Conservation (phyloP, 1,140 invertebrate genomes). For the Thaumetopoea pityocampa region DNA sequence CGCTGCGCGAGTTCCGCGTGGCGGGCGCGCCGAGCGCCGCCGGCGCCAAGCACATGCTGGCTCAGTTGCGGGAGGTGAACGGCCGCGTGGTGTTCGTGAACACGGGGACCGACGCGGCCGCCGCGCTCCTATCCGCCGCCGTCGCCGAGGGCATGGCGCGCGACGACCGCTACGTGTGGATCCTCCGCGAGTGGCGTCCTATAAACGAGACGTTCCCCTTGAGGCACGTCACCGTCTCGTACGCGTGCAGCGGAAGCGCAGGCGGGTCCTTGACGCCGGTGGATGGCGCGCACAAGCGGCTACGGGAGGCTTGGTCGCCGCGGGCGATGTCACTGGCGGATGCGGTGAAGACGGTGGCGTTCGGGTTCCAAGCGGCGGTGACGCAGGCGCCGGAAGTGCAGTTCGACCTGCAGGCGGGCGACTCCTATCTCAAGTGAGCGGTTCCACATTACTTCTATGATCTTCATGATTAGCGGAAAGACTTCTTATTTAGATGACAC, state of each 20-base stretch:
- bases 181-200: conserved; percentile 8
- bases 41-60: conserved; percentile 15
- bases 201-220: not conserved
- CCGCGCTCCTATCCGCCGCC: conserved; percentile 31
- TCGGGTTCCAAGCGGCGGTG: not conserved
- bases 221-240: not conserved
- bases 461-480: no score
- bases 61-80: not conserved
- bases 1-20: not conserved
- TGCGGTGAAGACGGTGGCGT: not conserved
- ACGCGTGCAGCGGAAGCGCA: not conserved
- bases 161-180: conserved; percentile 10
- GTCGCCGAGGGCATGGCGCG: conserved; percentile 3
- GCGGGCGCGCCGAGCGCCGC: conserved; percentile 6
- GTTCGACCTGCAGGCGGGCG: not conserved
- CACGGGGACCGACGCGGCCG: conserved; percentile 33
- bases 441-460: no score
- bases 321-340: not conserved
- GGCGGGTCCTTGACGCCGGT: not conserved
- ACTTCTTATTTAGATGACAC: no score
- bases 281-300: no score
- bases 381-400: not conserved
- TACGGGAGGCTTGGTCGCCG: not conserved
- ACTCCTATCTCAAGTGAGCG: no score
- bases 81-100: conserved; percentile 34